phyloP scores from a whole-genome alignment of 2,797 vertebrate species.

The Alosa sapidissima region DNA sequence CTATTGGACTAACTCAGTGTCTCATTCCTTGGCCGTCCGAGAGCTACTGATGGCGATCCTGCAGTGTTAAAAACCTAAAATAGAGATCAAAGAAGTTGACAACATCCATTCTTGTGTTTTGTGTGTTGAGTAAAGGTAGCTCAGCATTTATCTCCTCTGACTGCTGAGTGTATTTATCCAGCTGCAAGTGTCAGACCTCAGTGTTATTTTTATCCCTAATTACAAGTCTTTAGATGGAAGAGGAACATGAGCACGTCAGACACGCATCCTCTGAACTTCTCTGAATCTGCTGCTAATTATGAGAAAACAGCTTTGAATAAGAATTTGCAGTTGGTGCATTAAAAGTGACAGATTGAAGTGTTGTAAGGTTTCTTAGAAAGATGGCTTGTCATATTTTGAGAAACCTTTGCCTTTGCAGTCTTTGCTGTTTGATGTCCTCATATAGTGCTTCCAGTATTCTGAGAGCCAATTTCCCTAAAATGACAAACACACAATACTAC shows the following conservation, averaged over 20 bases:
- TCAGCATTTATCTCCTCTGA: background rate
- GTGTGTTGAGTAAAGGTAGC: background rate
- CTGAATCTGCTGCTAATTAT: slow-evolving; percentile 3
- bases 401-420: background rate
- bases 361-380: background rate
- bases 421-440: background rate
- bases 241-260: background rate
- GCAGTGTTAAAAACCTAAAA: background rate
- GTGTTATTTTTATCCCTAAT: slow-evolving; percentile 13
- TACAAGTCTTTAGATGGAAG: background rate
- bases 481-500: background rate
- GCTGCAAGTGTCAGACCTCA: background rate
- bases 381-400: background rate
- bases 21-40: background rate
- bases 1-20: background rate
- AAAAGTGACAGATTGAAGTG: background rate
- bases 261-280: background rate
- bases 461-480: background rate
- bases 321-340: background rate
- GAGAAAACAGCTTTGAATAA: background rate
- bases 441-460: background rate
- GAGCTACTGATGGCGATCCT: background rate
- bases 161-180: background rate
- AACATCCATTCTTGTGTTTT: background rate
- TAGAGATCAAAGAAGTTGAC: background rate